A percentile compares a stretch with the other conserved stretches of the same genome.
These are phyloP conservation scores for Pomatostomus ruficeps DNA, from an alignment of 2,113 vertebrate species.

Conservation along the genomic window DNA sequence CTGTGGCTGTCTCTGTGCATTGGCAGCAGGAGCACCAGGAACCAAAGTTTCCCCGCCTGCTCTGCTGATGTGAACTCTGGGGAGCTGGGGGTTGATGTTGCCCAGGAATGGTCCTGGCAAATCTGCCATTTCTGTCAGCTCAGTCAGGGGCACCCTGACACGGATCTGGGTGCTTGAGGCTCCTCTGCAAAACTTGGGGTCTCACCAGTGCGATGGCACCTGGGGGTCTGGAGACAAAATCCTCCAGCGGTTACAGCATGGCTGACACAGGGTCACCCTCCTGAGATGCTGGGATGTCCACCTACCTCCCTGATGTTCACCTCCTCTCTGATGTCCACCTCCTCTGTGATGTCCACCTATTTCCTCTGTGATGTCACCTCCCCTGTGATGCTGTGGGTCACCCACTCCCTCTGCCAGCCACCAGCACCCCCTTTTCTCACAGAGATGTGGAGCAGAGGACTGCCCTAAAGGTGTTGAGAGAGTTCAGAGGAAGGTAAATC, in stretches of 20 bases:
- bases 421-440: background rate
- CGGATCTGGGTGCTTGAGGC: rapidly evolving
- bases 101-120: background rate
- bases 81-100: background rate
- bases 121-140: background rate
- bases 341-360: too few species aligned
- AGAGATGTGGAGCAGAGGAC: background rate
- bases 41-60: background rate
- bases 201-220: background rate
- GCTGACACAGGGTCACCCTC: background rate
- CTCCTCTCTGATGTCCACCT: background rate
- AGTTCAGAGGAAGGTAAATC: background rate
- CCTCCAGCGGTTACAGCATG: background rate
- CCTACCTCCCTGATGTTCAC: background rate
- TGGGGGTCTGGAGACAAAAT: background rate
- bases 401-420: rapidly evolving
- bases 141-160: too few species aligned
- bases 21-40: rapidly evolving
- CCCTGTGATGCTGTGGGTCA: background rate
- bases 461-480: background rate
- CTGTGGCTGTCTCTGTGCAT: background rate
- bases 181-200: too few species aligned
- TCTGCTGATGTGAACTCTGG: background rate
- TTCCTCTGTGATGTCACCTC: background rate
- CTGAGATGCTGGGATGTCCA: background rate